Base-by-base conservation (phyloP, 2,888 invertebrate genomes). In the Agriopis marginaria region DNA sequence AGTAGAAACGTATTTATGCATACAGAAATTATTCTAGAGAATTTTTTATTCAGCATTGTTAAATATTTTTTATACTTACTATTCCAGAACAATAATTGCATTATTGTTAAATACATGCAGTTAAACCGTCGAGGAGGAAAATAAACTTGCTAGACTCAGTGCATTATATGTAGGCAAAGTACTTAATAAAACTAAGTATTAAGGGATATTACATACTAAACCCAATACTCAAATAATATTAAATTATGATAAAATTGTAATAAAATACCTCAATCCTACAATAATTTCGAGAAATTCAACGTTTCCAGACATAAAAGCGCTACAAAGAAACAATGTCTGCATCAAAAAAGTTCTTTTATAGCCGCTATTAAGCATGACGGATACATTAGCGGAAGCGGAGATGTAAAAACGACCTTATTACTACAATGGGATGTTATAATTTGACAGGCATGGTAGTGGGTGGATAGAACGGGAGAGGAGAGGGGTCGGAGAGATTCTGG, bases 381-480 rank as follows among this genome's bases (percentile, higher is more conserved):
- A 86, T 86, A 86, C 84, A 86, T 85, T 86, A 84, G 81, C 80
- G 84, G 84, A 85, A 82, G 84, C 79, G 83, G 80, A 86, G 84
- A 85, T 83, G 88, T 87, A 89, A 90, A 90, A 89, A 86, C 86
- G 85, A 90, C 91, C 89, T 90, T 91, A 91, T 91, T 90, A 87
- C 89, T 88, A 88, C 84, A 88, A 85, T 86, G 83, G 87, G 86
- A 89, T 89, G 91, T 88, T 90, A 92, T 90, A 91, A 90, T 92
- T 91, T 91, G 89, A 87, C 83, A 86, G 85, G 83, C 82, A 83
- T 87, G 87, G 85, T 62, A 58, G 65, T 81, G 84, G 84, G 83
- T 85, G 77, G 81, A 80, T 65, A 58, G 56, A 54, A 49, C 70
- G 85, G 84, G 86, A 88, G 88, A 86, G 87, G 86, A 80, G 86